Percentiles rank a stretch among this genome's conserved stretches.
phyloP scores from a whole-genome alignment of 2,888 invertebrate species.

The Melanophora roralis region DNA sequence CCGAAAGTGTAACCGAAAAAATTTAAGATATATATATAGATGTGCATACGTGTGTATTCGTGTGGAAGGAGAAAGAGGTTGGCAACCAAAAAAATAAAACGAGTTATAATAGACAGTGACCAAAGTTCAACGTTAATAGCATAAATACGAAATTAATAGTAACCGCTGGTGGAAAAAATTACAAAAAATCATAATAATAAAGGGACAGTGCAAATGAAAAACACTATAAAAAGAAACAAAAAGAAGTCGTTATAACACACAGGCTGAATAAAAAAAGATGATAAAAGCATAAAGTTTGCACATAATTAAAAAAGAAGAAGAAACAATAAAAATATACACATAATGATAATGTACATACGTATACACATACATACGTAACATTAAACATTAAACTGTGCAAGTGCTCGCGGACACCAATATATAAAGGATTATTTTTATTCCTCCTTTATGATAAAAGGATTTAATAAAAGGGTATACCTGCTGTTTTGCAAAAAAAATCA shows the following conservation, averaged over 20 bases:
- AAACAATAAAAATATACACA: too few relatives aligned
- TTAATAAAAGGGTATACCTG: conserved; percentile 29
- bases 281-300: conserved; percentile 34
- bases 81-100: conserved; percentile 39
- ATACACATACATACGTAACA: too few relatives aligned
- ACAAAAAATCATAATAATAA: not conserved
- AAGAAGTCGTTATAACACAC: not conserved
- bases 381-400: conserved; percentile 17
- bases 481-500: too few relatives aligned
- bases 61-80: not conserved
- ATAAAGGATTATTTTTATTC: conserved; percentile 38
- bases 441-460: not conserved
- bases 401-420: conserved; percentile 29
- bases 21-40: not conserved
- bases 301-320: not conserved
- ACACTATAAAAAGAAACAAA: not conserved
- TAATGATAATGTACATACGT: too few relatives aligned
- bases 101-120: conserved; percentile 24
- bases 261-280: not conserved
- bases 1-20: not conserved
- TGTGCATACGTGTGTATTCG: not conserved
- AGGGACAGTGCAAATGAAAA: not conserved
- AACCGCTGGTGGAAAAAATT: conserved; percentile 7
- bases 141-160: conserved; percentile 59
- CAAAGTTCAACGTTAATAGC: conserved; percentile 56